Percentiles rank a stretch among this genome's conserved stretches.
Conservation (phyloP, 2,888 invertebrate genomes). For the Hipparchia semele region DNA sequence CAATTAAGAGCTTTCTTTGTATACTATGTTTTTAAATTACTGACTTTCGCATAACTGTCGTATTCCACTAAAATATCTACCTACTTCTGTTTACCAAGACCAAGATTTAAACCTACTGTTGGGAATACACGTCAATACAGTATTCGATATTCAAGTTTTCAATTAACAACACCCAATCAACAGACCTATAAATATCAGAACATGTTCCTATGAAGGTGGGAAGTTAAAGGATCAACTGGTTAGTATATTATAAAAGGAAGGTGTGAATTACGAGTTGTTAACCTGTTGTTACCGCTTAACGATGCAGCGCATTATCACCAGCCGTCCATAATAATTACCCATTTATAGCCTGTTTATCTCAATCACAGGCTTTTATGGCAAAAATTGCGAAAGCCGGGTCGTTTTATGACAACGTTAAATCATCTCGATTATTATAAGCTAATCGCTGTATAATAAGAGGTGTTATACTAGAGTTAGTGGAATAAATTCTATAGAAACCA, state of each 20-base stretch:
- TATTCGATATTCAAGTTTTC: no score
- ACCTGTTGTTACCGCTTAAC: not conserved
- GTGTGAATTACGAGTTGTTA: not conserved
- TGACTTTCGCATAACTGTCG: no score
- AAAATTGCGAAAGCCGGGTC: not conserved
- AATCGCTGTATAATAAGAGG: not conserved
- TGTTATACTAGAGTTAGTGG: not conserved
- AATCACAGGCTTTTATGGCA: conserved; percentile 7
- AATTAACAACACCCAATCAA: no score
- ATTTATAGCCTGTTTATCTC: conserved; percentile 16
- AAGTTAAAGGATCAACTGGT: no score
- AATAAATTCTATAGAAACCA: not conserved
- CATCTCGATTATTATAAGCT: not conserved
- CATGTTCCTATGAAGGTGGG: no score
- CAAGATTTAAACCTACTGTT: no score
- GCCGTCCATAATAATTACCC: conserved; percentile 11
- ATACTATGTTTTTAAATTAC: no score
- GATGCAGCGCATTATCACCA: not conserved
- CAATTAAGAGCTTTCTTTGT: not conserved
- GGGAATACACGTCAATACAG: no score
- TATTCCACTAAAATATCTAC: no score
- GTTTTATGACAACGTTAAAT: conserved; percentile 4
- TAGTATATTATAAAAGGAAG: not conserved
- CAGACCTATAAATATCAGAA: no score
- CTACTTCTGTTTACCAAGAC: no score